Conservation (phyloP, 2,888 invertebrate genomes). For the Eupithecia centaureata region DNA sequence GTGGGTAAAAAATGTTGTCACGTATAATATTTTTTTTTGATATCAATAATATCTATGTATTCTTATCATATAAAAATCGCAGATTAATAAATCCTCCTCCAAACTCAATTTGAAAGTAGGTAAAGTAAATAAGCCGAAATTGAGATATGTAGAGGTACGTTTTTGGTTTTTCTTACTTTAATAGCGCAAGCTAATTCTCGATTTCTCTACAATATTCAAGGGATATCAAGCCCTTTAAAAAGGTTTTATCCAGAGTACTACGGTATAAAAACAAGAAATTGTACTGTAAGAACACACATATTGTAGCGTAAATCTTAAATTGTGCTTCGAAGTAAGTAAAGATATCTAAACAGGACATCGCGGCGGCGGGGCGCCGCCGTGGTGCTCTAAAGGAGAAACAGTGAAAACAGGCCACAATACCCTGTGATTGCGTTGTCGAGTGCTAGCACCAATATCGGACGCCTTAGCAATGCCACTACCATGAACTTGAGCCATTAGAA, state of each 20-base stretch:
- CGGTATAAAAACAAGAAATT: too few species aligned
- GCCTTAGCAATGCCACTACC: conserved; percentile 17
- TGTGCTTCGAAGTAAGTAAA: neutral
- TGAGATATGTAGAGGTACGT: too few species aligned
- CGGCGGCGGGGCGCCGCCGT: neutral
- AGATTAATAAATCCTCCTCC: neutral
- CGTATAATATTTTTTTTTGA: neutral
- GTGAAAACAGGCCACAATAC: conserved; percentile 55
- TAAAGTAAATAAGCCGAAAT: too few species aligned
- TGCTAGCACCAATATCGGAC: conserved; percentile 43
- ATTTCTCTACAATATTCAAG: too few species aligned
- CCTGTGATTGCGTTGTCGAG: conserved; percentile 53
- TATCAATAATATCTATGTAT: too few species aligned
- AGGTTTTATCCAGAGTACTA: too few species aligned
- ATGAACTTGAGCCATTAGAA: neutral
- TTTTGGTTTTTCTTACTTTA: too few species aligned
- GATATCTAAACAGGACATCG: neutral
- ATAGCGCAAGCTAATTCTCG: too few species aligned
- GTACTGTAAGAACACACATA: too few species aligned
- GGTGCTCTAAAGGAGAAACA: conserved; percentile 12
- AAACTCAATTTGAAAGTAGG: neutral
- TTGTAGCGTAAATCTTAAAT: neutral
- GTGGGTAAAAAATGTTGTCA: neutral
- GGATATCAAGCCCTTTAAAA: too few species aligned
- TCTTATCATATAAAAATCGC: neutral